Evolutionary conservation across 2,113 vertebrate species (phyloP).

Genomic region (Lasiurus cinereus): DNA sequence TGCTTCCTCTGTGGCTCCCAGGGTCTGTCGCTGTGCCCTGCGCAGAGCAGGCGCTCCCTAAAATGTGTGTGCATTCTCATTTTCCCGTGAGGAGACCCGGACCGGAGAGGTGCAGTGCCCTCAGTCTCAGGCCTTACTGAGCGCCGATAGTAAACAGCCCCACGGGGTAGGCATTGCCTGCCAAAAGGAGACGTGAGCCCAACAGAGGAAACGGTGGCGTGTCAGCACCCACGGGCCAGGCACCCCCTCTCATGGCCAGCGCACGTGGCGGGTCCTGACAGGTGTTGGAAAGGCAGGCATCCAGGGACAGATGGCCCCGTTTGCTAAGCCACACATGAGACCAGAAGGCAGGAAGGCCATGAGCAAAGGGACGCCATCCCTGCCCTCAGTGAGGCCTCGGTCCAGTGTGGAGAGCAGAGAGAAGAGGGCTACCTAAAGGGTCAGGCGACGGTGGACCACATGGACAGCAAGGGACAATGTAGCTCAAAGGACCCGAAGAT

Average conservation of each 20-base stretch:
- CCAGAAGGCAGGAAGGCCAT: neutral
- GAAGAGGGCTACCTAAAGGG: neutral
- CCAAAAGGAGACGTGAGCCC: neutral
- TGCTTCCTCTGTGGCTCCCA: neutral
- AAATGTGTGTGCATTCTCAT: neutral
- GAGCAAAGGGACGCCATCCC: neutral
- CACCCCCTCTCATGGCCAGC: accelerated
- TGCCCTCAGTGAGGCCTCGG: neutral
- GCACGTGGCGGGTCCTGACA: neutral
- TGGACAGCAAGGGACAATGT: neutral
- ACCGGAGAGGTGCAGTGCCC: neutral
- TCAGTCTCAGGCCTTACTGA: neutral
- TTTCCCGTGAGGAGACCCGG: neutral
- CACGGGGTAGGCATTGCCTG: neutral
- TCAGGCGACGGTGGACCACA: neutral
- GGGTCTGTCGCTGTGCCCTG: neutral
- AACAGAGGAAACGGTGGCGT: neutral
- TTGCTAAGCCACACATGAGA: neutral
- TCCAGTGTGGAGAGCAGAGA: neutral
- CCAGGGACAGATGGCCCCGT: too few species aligned
- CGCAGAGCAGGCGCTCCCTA: too few species aligned
- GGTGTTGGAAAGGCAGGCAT: neutral
- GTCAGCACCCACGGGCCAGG: neutral
- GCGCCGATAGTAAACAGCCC: neutral
- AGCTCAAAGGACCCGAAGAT: neutral